Conservation (phyloP, 2,797 vertebrate genomes). For the Helicolenus hilgendorfi region DNA sequence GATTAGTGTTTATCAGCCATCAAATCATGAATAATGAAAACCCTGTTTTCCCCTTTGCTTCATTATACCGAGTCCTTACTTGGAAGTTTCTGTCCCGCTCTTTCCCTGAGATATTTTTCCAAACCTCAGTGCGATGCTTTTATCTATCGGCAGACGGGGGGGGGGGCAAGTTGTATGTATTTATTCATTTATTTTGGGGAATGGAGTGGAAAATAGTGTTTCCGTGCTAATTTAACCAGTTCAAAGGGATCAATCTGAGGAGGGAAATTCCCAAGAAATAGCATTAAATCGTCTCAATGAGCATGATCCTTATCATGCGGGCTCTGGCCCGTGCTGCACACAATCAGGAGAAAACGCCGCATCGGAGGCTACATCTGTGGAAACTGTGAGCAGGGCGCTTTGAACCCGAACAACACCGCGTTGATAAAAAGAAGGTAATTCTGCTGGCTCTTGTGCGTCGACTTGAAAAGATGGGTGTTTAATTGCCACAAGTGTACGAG, state of each 20-base stretch:
- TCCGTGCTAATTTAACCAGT: constrained; percentile 79
- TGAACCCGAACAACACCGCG: constrained; percentile 68
- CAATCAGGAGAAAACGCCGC: constrained; percentile 70
- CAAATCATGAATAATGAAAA: constrained; percentile 47
- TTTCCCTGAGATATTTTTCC: constrained; percentile 41
- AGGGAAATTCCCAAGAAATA: constrained; percentile 76
- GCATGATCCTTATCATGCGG: constrained; percentile 67
- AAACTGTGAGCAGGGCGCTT: constrained; percentile 43
- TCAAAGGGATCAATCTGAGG: constrained; percentile 78
- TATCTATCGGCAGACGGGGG: constrained; percentile 41
- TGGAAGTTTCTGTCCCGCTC: constrained; percentile 26
- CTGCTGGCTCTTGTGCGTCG: constrained; percentile 29
- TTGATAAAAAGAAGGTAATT: constrained; percentile 62
- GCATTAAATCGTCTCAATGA: constrained; percentile 81
- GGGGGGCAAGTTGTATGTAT: constrained; percentile 58
- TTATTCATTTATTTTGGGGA: constrained; percentile 78
- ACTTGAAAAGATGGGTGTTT: constrained; percentile 74
- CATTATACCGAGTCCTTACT: constrained; percentile 36
- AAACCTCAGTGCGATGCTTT: constrained; percentile 57
- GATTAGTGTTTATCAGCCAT: constrained; percentile 58
- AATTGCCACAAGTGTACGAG: constrained; percentile 56
- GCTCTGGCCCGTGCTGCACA: constrained; percentile 50
- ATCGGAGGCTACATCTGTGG: constrained; percentile 52
- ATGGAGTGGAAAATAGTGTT: constrained; percentile 77
- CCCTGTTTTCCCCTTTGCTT: constrained; percentile 24